Conservation (phyloP, 2,888 invertebrate genomes). For the Drosophila pegasa region DNA sequence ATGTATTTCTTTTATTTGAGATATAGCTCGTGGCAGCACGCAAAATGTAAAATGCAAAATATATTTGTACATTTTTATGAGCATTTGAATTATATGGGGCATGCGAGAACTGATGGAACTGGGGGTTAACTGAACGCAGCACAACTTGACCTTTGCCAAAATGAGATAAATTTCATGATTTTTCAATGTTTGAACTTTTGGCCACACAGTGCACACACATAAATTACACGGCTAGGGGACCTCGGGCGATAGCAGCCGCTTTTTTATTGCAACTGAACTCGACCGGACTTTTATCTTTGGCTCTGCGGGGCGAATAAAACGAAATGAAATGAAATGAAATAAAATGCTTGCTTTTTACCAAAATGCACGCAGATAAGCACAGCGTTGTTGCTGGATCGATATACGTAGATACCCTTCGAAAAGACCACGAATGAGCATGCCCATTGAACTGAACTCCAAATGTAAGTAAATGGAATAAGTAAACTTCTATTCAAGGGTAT, state of each 20-base stretch:
- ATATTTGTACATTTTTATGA: conserved; percentile 74
- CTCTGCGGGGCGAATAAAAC: conserved; percentile 36
- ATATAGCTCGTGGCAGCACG: conserved; percentile 41
- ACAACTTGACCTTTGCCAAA: conserved; percentile 69
- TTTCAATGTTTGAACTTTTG: conserved; percentile 72
- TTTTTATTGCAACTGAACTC: conserved; percentile 57
- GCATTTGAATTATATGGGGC: conserved; percentile 57
- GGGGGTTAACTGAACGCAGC: conserved; percentile 10
- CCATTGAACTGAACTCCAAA: neutral
- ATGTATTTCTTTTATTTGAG: conserved; percentile 1
- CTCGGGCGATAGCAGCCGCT: conserved; percentile 44
- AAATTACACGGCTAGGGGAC: conserved; percentile 58
- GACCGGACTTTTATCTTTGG: conserved; percentile 51
- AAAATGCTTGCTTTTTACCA: conserved; percentile 55
- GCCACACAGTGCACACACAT: conserved; percentile 69
- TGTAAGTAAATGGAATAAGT: neutral
- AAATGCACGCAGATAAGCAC: conserved; percentile 58
- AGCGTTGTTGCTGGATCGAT: conserved; percentile 38
- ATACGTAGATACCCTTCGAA: conserved; percentile 24
- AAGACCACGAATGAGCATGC: neutral
- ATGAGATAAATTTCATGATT: conserved; percentile 74
- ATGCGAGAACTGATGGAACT: conserved; percentile 3
- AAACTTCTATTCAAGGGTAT: conserved; percentile 15
- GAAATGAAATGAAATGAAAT: conserved; percentile 69
- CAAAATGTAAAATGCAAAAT: conserved; percentile 54